Percentiles rank a stretch among this genome's conserved stretches.
phyloP scores from a whole-genome alignment of 2,113 vertebrate genomes.

The Lampris incognitus region DNA sequence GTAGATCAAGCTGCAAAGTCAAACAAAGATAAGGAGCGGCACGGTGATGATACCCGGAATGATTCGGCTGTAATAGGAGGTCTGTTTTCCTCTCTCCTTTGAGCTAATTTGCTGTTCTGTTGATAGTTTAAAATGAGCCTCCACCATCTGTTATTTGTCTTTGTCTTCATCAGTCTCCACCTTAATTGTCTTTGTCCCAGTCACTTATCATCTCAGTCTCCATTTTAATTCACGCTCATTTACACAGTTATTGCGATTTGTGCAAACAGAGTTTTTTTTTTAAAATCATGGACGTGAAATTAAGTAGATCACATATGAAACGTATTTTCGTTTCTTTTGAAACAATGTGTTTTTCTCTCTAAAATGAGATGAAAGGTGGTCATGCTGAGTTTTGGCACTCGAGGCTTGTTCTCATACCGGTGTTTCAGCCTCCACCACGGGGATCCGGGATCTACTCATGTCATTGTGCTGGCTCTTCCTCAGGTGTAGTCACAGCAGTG shows the following conservation, averaged over 20 bases:
- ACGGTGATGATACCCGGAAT: conserved; percentile 84
- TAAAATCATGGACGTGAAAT: background rate
- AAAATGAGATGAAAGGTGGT: background rate
- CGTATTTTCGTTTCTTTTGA: background rate
- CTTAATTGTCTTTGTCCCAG: conserved; percentile 13
- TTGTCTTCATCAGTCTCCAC: conserved; percentile 21
- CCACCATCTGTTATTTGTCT: conserved; percentile 60
- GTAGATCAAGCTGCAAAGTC: conserved; percentile 89
- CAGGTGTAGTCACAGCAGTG: conserved; percentile 92
- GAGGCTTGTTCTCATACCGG: too few relatives aligned
- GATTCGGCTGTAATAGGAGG: conserved; percentile 89
- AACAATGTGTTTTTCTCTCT: background rate
- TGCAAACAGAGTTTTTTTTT: background rate
- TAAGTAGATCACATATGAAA: background rate
- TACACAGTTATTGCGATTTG: conserved; percentile 9
- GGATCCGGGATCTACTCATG: background rate
- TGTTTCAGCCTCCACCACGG: background rate
- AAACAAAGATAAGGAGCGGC: conserved; percentile 87
- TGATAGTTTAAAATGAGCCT: conserved; percentile 68
- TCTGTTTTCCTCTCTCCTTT: conserved; percentile 58
- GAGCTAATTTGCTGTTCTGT: conserved; percentile 39
- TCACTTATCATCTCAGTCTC: conserved; percentile 19
- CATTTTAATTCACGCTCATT: conserved; percentile 31
- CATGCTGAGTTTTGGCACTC: too few relatives aligned
- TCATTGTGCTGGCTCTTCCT: conserved; percentile 12